A percentile compares a stretch with the other conserved stretches of the same genome.
These are phyloP conservation scores for Laspeyria flexula DNA, from an alignment of 2,888 invertebrate species.

Conservation along the genomic window DNA sequence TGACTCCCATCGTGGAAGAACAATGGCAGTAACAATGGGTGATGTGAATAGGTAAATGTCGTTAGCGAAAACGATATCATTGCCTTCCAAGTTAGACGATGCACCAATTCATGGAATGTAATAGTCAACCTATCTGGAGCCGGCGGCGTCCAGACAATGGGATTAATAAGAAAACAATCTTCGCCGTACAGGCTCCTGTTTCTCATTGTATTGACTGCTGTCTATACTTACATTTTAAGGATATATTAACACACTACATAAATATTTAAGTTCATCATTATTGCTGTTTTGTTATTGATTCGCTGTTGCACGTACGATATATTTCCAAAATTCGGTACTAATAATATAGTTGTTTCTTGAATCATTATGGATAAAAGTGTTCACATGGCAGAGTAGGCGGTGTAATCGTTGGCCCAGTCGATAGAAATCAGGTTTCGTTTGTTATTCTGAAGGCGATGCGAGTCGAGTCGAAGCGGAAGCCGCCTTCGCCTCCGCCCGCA, in stretches of 20 bases:
- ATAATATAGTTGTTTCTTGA: constrained; percentile 44
- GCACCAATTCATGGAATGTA: constrained; percentile 57
- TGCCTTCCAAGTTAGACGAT: constrained; percentile 53
- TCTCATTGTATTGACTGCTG: constrained; percentile 50
- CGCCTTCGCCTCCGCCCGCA: constrained; percentile 69
- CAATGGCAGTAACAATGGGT: constrained; percentile 69
- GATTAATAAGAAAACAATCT: constrained; percentile 42
- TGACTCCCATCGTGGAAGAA: constrained; percentile 59
- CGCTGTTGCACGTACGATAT: constrained; percentile 18
- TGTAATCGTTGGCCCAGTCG: constrained; percentile 72
- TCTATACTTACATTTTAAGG: constrained; percentile 28
- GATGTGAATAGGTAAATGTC: constrained; percentile 56
- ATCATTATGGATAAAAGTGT: constrained; percentile 48
- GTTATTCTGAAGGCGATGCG: constrained; percentile 81
- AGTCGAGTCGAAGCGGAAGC: constrained; percentile 73
- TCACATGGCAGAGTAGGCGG: constrained; percentile 59
- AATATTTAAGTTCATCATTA: constrained; percentile 3
- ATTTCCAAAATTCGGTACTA: constrained; percentile 31
- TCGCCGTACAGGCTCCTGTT: constrained; percentile 43
- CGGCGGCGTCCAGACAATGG: constrained; percentile 41
- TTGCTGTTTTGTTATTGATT: constrained; percentile 19
- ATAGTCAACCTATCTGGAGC: constrained; percentile 41
- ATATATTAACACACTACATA: constrained; percentile 26
- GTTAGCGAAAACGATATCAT: constrained; percentile 62
- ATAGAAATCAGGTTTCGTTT: constrained; percentile 86